phyloP scores from a whole-genome alignment of 2,113 vertebrate species.

The Rhodinocichla rosea region DNA sequence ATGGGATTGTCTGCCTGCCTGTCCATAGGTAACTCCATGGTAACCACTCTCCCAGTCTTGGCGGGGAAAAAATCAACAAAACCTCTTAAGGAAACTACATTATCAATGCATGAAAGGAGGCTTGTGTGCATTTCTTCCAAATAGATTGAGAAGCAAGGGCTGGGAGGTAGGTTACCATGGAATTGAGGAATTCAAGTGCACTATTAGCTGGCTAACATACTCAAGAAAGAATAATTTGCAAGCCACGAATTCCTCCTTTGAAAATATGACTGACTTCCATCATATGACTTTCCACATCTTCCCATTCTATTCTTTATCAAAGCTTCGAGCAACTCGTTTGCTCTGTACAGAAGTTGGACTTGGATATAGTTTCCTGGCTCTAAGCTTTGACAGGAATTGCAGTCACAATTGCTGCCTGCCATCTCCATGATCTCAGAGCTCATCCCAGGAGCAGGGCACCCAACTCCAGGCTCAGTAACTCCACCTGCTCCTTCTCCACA shows the following conservation, averaged over 20 bases:
- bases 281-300: neutral
- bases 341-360: neutral
- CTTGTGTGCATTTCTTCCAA: neutral
- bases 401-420: neutral
- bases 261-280: neutral
- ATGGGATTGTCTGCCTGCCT: neutral
- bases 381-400: neutral
- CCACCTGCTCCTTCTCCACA: neutral
- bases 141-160: neutral
- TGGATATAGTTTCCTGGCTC: neutral
- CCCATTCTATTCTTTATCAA: neutral
- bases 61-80: neutral
- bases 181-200: neutral
- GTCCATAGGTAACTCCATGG: constrained; percentile 49
- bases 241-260: neutral
- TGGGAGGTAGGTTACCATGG: constrained; percentile 29
- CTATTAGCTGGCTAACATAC: neutral
- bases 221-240: neutral
- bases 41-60: neutral
- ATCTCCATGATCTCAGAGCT: neutral
- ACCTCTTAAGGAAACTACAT: neutral
- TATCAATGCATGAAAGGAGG: neutral
- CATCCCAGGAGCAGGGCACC: neutral
- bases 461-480: neutral
- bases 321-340: neutral